Conservation (phyloP, 2,888 invertebrate genomes). For the Orchesellides sinensis region DNA sequence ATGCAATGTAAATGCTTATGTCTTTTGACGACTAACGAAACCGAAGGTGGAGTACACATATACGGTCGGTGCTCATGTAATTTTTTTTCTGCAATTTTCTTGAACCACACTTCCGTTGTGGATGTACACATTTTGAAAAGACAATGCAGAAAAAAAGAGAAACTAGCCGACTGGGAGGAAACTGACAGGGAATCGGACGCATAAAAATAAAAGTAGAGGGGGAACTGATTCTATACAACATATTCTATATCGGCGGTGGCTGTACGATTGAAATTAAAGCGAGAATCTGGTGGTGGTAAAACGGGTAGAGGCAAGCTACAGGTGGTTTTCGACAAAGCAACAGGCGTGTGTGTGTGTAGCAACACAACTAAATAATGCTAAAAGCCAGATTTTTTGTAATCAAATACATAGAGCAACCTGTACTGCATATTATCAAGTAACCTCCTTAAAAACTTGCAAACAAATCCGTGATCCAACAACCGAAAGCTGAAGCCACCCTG, state of each 20-base stretch:
- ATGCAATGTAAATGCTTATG: background rate
- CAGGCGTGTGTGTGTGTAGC: no score
- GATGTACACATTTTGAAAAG: constrained; percentile 17
- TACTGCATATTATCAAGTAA: no score
- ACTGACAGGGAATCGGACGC: constrained; percentile 9
- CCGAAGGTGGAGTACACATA: constrained; percentile 51
- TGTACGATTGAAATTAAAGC: constrained; percentile 12
- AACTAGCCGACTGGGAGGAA: constrained; percentile 9
- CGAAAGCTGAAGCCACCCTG: no score
- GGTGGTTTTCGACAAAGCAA: constrained; percentile 17
- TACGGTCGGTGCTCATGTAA: background rate
- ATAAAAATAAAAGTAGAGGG: background rate
- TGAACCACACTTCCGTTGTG: constrained; percentile 55
- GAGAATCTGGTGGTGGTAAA: background rate
- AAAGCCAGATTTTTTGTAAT: no score
- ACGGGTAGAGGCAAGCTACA: constrained; percentile 11
- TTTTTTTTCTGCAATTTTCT: constrained; percentile 45
- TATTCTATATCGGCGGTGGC: background rate
- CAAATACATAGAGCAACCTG: no score
- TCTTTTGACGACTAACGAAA: constrained; percentile 14
- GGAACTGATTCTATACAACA: background rate
- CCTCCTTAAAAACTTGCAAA: no score
- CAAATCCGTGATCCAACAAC: no score
- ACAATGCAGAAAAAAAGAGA: constrained; percentile 23
- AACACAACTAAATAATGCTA: no score